Base-by-base conservation (phyloP, 2,888 invertebrate genomes). In the Ornithoptera alexandrae region DNA sequence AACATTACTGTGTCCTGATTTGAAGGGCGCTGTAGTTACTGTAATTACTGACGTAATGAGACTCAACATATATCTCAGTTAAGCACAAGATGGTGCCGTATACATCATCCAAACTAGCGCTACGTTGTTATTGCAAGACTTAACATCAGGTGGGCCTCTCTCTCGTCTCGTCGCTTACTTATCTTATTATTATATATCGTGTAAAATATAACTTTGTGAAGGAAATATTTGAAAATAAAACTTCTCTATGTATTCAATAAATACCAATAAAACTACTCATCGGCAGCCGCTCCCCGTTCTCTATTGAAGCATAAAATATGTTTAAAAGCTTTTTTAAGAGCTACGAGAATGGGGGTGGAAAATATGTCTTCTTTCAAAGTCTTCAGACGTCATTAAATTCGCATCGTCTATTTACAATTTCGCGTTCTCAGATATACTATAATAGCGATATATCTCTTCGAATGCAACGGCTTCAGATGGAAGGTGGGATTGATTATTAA, bases 401-500 rank as follows among this genome's bases (percentile, higher is more conserved):
- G 79, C 77, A 81, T 83, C 79, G 76, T 76, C 77, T 79, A 69
- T 74, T 70, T 71, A 68, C 67, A 70, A 20, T 70, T 24, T 56
- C 60, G 22, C 39, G 50, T 60, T 59, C 63, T 22, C 53, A 56
- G 42, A 68, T 68, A 18, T 20, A 20, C 39, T 58, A 12, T 30
- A 70, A 63, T 77, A 72, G 74, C 71, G 73, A 65, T 70, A 18
- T 67, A 63, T 64, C 70, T 69, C 50, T 57, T 42, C 22, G n/a
- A 67, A 57, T 18, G 58, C 62, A 62, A 58, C 62, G 39, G 20
- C 22, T 36, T 67, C 17, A 12, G 60, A 57, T 53, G 62, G 66
- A n/a, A 65, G 66, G 68, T 65, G n/a, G 57, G 57, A 79, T 79
- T 78, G 81, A 84, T 88, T 87, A 87, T 86, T 84, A 84, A 88